Conservation (phyloP, 1,140 invertebrate species). For the Maniola jurtina region DNA sequence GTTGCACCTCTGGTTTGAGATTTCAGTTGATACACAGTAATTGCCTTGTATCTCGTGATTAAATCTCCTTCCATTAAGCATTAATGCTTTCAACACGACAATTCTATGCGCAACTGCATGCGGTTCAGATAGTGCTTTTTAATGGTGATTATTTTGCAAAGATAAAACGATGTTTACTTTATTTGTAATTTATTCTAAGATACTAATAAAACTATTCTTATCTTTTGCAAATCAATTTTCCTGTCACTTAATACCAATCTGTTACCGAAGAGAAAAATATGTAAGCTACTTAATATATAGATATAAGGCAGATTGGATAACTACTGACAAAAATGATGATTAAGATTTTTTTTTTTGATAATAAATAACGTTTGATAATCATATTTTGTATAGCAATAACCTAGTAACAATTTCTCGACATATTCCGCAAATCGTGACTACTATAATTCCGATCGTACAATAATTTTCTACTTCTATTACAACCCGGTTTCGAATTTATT, state of each 20-base stretch:
- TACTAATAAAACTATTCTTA: background rate
- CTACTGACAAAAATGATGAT: no score
- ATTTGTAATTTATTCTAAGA: no score
- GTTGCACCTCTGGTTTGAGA: conserved; percentile 24
- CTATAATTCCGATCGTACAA: background rate
- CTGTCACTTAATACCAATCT: background rate
- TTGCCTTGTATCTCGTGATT: conserved; percentile 25
- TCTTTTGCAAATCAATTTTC: no score
- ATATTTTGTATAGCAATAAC: background rate
- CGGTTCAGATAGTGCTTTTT: background rate
- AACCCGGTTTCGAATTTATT: conserved; percentile 25
- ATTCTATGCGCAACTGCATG: background rate
- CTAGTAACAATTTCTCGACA: background rate
- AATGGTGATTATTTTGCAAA: background rate
- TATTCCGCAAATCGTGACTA: conserved; percentile 15
- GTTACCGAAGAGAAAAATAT: no score
- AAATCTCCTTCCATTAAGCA: conserved; percentile 7
- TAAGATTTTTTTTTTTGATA: no score
- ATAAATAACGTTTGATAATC: background rate
- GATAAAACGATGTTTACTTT: background rate
- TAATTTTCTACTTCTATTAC: conserved; percentile 17
- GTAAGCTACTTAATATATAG: no score
- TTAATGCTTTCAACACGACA: conserved; percentile 12
- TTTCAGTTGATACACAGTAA: conserved; percentile 30
- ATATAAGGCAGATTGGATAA: no score